These are phyloP conservation scores for Sebastes steindachneri DNA, from an alignment of 2,797 vertebrate genomes.

Conservation along the genomic window DNA sequence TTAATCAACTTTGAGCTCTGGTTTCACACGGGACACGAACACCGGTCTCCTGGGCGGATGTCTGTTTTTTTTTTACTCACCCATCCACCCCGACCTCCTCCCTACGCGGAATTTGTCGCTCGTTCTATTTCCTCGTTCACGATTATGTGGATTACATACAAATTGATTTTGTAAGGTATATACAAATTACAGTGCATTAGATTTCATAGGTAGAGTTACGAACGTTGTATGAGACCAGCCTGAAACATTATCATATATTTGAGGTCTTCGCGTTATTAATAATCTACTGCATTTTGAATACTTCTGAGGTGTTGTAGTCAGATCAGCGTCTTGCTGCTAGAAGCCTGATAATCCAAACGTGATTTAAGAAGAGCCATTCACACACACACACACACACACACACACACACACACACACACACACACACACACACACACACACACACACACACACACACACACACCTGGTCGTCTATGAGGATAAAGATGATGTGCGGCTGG, in stretches of 20 bases:
- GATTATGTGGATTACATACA: too few species aligned
- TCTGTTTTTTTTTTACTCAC: too few species aligned
- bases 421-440: not conserved
- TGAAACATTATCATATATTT: not conserved
- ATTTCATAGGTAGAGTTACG: not conserved
- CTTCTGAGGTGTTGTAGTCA: not conserved
- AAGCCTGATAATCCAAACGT: not conserved
- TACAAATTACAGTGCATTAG: not conserved
- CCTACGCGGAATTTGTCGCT: too few species aligned
- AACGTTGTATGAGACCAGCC: not conserved
- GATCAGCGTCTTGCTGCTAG: not conserved
- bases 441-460: not conserved
- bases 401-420: not conserved
- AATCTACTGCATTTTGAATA: not conserved
- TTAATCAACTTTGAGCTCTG: too few species aligned
- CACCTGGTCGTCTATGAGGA: slow-evolving; percentile 93
- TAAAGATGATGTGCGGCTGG: slow-evolving; percentile 94
- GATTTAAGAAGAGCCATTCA: not conserved
- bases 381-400: not conserved
- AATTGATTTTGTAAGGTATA: too few species aligned
- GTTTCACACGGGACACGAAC: too few species aligned
- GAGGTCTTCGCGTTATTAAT: not conserved
- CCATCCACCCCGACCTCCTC: too few species aligned
- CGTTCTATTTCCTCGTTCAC: too few species aligned
- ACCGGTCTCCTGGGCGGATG: too few species aligned